A percentile compares a stretch with the other conserved stretches of the same genome.
Conservation (phyloP, 2,113 vertebrate species). For the Australoheros scitulus region DNA sequence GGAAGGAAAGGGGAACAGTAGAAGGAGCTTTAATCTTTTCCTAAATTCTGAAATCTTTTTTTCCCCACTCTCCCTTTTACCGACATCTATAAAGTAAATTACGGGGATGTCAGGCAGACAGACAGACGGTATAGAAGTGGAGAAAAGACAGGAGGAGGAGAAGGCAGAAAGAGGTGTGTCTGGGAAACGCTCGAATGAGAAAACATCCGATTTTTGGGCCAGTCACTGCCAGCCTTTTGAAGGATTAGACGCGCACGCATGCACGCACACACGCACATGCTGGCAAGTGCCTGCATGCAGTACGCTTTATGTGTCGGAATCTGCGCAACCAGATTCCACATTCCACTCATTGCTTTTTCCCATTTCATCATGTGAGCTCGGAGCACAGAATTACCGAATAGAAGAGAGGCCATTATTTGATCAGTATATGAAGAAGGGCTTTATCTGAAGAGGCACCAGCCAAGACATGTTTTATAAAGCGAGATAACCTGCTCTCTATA, state of each 20-base stretch:
- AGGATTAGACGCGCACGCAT: constrained; percentile 56
- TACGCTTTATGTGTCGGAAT: constrained; percentile 71
- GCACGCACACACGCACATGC: constrained; percentile 28
- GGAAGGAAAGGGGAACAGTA: constrained; percentile 12
- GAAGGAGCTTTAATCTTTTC: constrained; percentile 32
- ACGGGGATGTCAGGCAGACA: neutral
- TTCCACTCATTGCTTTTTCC: constrained; percentile 70
- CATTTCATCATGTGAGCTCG: constrained; percentile 55
- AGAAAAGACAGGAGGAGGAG: constrained; percentile 26
- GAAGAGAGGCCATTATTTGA: neutral
- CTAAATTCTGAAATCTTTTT: constrained; percentile 25
- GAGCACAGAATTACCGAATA: neutral
- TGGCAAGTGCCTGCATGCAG: constrained; percentile 74
- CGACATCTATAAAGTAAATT: constrained; percentile 44
- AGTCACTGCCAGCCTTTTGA: constrained; percentile 62
- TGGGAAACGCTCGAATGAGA: constrained; percentile 68
- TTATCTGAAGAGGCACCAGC: neutral
- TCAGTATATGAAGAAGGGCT: neutral
- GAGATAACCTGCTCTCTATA: neutral
- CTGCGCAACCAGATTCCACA: constrained; percentile 63
- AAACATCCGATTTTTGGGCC: constrained; percentile 76
- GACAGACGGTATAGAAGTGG: neutral
- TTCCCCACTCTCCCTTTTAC: constrained; percentile 6
- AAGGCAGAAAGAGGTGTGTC: constrained; percentile 62
- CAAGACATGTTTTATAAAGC: neutral